These are phyloP conservation scores for Solenopsis fugax DNA, from an alignment of 1,140 invertebrate genomes.

Conservation along the genomic window DNA sequence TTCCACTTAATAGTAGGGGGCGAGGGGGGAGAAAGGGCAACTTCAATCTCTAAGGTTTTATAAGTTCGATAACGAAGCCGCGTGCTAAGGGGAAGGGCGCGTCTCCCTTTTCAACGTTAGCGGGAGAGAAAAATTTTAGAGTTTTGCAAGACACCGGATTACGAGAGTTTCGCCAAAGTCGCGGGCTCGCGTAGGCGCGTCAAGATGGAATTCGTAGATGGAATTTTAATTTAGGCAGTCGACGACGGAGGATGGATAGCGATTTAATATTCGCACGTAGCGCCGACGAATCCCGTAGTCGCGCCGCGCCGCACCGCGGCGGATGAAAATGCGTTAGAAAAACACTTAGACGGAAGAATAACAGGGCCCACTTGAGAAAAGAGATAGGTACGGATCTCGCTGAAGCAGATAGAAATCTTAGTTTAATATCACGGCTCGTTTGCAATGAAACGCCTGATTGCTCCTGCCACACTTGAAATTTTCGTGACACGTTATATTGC, in stretches of 20 bases:
- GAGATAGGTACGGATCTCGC: neutral
- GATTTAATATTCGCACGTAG: conserved; percentile 51
- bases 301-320: neutral
- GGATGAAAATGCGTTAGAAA: conserved; percentile 28
- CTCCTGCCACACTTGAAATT: conserved; percentile 5
- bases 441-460: conserved; percentile 29
- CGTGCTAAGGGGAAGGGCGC: neutral
- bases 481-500: neutral
- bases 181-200: neutral
- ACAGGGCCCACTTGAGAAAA: neutral
- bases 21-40: neutral
- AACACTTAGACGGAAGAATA: conserved; percentile 30
- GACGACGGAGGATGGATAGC: neutral
- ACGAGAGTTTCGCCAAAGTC: neutral
- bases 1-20: conserved; percentile 56
- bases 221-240: conserved; percentile 46
- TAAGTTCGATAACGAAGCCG: conserved; percentile 61
- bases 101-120: neutral
- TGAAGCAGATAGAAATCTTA: conserved; percentile 29
- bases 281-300: neutral
- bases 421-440: conserved; percentile 44
- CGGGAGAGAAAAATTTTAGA: conserved; percentile 26
- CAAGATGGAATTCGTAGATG: conserved; percentile 17
- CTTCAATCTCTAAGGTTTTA: conserved; percentile 58
- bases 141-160: conserved; percentile 15